These are phyloP conservation scores for Enteromius afrohamiltoni DNA, from an alignment of 2,797 vertebrate genomes.

Conservation along the genomic window DNA sequence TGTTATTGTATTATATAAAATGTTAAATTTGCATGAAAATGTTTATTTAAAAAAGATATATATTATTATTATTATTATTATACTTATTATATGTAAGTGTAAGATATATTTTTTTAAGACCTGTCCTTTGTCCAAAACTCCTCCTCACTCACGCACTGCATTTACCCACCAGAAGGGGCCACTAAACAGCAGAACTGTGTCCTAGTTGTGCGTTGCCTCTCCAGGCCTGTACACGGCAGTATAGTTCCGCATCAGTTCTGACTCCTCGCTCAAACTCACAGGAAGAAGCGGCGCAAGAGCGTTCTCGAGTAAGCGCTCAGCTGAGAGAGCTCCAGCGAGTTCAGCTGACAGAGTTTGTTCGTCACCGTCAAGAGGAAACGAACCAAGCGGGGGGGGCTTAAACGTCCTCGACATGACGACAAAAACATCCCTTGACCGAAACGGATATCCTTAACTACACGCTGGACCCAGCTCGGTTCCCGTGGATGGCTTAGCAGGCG, in stretches of 20 bases:
- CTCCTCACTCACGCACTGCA: not conserved
- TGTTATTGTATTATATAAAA: not conserved
- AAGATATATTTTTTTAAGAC: not conserved
- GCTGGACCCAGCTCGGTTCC: conserved; percentile 20
- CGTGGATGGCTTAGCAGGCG: conserved; percentile 49
- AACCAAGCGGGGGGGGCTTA: conserved; percentile 18
- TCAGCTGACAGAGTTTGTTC: conserved; percentile 34
- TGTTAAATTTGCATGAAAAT: not conserved
- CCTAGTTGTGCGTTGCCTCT: not conserved
- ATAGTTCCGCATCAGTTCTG: not conserved
- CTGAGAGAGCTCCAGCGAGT: conserved; percentile 44
- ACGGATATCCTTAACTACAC: conserved; percentile 42
- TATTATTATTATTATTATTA: no score
- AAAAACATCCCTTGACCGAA: conserved; percentile 32
- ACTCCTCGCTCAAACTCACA: not conserved
- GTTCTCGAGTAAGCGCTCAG: conserved; percentile 44
- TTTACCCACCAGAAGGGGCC: conserved; percentile 12
- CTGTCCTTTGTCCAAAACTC: not conserved
- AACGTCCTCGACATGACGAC: conserved; percentile 49
- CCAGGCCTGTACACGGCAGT: conserved; percentile 17
- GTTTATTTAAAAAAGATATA: not conserved
- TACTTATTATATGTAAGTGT: no score
- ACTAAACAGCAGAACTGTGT: not conserved
- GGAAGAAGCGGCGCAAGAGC: conserved; percentile 33
- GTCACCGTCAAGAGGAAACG: conserved; percentile 32